phyloP scores from a whole-genome alignment of 2,797 vertebrate genomes.

The Tokudaia tokunoshimensis region DNA sequence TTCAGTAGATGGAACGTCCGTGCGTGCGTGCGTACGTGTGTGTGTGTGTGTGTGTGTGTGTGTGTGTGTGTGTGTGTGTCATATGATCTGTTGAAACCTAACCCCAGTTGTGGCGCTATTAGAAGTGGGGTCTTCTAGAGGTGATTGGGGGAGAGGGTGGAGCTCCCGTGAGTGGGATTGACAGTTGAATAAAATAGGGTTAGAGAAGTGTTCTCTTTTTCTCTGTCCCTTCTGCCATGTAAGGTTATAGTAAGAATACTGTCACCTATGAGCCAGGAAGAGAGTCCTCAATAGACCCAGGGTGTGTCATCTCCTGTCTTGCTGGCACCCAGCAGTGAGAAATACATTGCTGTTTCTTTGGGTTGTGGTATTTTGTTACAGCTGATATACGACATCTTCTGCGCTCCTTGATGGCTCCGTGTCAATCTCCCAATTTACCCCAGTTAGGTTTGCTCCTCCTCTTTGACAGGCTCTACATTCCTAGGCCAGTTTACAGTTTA shows the following conservation, averaged over 20 bases:
- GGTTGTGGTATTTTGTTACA: not conserved
- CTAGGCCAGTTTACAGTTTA: not conserved
- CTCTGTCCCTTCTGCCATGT: not conserved
- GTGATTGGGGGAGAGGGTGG: not conserved
- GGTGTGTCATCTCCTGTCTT: not conserved
- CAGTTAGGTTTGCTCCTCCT: not conserved
- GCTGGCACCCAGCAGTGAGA: not conserved
- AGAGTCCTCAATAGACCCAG: not conserved
- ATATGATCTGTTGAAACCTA: not conserved
- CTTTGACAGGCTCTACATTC: not conserved
- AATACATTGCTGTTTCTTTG: not conserved
- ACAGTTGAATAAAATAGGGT: not conserved
- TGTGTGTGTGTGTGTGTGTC: not conserved
- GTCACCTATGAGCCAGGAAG: not conserved
- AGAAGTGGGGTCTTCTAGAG: not conserved
- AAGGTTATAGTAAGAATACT: not conserved
- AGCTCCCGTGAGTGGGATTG: not conserved
- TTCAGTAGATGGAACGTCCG: not conserved
- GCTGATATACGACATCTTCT: not conserved
- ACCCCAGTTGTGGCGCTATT: not conserved
- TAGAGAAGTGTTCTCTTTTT: not conserved
- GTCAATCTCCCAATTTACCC: not conserved
- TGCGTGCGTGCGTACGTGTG: not conserved
- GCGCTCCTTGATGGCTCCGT: not conserved
- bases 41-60: not conserved